Evolutionary conservation across 2,888 invertebrate species (phyloP), one percentile per base, ranked within the genome.

Genomic region (Operophtera brumata): DNA sequence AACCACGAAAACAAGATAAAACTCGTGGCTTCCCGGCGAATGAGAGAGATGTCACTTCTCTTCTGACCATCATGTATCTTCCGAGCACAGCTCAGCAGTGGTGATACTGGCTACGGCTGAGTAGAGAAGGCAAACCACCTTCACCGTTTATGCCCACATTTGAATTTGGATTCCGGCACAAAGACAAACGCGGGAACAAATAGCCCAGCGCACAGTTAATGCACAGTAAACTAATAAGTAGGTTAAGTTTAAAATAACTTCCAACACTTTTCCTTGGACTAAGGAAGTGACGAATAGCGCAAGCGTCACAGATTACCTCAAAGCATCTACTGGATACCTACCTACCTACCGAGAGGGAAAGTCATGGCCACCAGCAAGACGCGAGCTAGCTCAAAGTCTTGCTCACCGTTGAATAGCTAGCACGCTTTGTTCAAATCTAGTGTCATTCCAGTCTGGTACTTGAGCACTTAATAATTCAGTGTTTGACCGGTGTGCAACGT

Each of bases 341-440:
- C 20, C 20, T 20, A 20, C 20, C 20, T 20, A 20, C 20, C 20
- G 20, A 20, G 70, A 82, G 80, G 83, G 85, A 84, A 86, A 85
- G 86, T 86, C 88, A 88, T 66, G 89, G 88, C 69, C 86, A 72
- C 41, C 65, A 64, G 66, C 66, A 61, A 68, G 69, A 65, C 63
- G 54, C 47, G 46, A 59, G 39, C 37, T 46, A 59, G 40, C 44
- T 57, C 57, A 62, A 59, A 57, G 53, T 56, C 43, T 58, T 46
- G 46, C 59, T 54, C 26, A 61, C 59, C 57, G 55, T 49, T 52
- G 61, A 61, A 53, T 52, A 43, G 57, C 56, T n/a, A 47, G 50
- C 59, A 61, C 60, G 59, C 54, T 55, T 66, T 58, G 49, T 54
- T 44, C 11, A 25, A 41, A 46, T 46, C 41, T 26, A 47, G 6